Evolutionary conservation across 1,140 invertebrate genomes (phyloP).

Genomic region (Eubasilissa regina): DNA sequence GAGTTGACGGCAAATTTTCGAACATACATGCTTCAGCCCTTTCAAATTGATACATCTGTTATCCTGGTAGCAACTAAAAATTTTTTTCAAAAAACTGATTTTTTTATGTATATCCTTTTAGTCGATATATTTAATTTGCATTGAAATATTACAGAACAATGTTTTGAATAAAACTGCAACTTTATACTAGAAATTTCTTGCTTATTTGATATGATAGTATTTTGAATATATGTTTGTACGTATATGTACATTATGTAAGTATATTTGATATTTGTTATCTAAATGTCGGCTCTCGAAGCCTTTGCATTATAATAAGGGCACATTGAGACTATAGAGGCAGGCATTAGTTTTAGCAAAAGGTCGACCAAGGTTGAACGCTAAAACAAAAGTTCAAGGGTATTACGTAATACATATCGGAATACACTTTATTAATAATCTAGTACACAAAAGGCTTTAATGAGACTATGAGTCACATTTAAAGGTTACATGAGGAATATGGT

Average conservation of each 20-base stretch:
- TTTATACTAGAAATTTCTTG: no score
- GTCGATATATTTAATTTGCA: no score
- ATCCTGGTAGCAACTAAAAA: no score
- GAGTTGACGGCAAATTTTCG: no score
- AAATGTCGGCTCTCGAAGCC: constrained; percentile 53
- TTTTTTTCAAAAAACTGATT: no score
- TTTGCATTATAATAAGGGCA: constrained; percentile 49
- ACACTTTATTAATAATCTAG: not conserved
- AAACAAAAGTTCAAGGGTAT: constrained; percentile 39
- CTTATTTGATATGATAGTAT: no score
- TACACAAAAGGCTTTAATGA: constrained; percentile 3
- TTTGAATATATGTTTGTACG: no score
- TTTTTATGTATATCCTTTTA: no score
- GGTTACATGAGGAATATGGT: not conserved
- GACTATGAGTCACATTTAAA: constrained; percentile 22
- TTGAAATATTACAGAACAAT: no score
- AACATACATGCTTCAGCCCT: no score
- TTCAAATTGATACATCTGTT: no score
- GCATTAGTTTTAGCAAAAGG: constrained; percentile 28
- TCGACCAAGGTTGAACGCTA: constrained; percentile 47
- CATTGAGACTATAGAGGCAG: constrained; percentile 41
- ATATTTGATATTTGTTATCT: constrained; percentile 33
- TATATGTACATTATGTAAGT: not conserved
- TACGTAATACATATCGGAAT: not conserved
- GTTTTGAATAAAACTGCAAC: no score